phyloP scores from a whole-genome alignment of 2,113 vertebrate species.

The Bubalus kerabau region DNA sequence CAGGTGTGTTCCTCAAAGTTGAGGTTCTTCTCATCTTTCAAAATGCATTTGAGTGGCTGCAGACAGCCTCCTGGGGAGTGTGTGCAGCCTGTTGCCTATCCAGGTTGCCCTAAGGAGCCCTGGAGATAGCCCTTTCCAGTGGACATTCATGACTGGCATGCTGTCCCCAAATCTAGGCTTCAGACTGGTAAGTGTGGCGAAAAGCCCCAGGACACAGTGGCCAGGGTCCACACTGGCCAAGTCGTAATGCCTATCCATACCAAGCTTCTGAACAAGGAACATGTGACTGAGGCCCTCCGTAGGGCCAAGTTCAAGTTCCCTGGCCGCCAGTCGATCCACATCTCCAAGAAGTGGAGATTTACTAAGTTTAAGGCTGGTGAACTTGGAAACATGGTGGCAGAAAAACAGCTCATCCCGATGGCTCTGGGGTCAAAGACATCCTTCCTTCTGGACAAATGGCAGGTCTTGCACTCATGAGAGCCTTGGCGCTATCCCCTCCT shows the following conservation, averaged over 20 bases:
- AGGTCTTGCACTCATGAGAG: neutral
- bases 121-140: neutral
- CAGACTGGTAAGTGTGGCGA: neutral
- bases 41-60: neutral
- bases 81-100: neutral
- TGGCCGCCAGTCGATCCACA: neutral
- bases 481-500: neutral
- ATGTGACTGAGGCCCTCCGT: neutral
- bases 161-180: neutral
- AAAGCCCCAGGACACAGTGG: neutral
- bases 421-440: neutral
- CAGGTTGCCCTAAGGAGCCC: neutral
- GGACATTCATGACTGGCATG: neutral
- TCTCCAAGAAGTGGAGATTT: neutral
- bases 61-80: neutral
- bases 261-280: neutral
- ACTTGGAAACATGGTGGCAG: neutral
- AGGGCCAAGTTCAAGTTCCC: neutral
- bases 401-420: neutral
- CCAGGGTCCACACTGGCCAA: neutral
- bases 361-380: neutral
- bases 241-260: neutral
- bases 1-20: neutral
- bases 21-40: neutral
- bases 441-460: neutral